A percentile compares a stretch with the other conserved stretches of the same genome.
These are phyloP conservation scores for Channa maculata DNA, from an alignment of 2,113 vertebrate species.

Conservation along the genomic window DNA sequence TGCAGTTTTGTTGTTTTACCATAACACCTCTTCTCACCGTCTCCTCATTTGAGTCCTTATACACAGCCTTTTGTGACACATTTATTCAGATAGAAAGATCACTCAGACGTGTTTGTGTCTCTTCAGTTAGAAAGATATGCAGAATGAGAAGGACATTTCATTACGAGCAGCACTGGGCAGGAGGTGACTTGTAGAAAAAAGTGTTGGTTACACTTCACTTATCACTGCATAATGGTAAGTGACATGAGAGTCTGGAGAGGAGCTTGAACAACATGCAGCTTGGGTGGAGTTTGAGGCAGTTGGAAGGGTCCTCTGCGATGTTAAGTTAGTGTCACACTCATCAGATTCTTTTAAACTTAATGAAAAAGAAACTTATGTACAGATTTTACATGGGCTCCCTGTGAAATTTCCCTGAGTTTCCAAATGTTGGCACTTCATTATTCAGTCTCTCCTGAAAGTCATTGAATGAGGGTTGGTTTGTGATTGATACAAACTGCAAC, in stretches of 20 bases:
- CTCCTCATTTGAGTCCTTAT: too few relatives aligned
- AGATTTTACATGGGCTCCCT: neutral
- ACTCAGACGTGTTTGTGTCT: neutral
- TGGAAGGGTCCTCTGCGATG: neutral
- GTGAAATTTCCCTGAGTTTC: neutral
- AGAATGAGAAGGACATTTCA: constrained; percentile 16
- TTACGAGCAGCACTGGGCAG: neutral
- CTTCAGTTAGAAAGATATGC: constrained; percentile 27
- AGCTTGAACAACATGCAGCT: neutral
- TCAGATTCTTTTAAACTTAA: constrained; percentile 17
- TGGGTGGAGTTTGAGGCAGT: neutral
- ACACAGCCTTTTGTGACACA: neutral
- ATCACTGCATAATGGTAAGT: constrained; percentile 20
- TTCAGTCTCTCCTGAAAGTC: constrained; percentile 18
- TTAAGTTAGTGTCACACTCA: neutral
- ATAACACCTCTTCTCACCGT: too few relatives aligned
- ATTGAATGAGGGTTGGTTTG: constrained; percentile 41
- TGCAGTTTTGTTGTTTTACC: too few relatives aligned
- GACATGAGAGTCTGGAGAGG: constrained; percentile 7
- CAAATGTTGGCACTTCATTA: neutral
- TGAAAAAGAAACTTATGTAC: constrained; percentile 22
- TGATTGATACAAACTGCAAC: constrained; percentile 49
- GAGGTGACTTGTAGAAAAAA: neutral
- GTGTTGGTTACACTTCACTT: constrained; percentile 20
- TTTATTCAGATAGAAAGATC: constrained; percentile 25